Evolutionary conservation across 2,888 invertebrate genomes (phyloP), one percentile per base, ranked within the genome.

Genomic region (Coelogynopora nodosa): DNA sequence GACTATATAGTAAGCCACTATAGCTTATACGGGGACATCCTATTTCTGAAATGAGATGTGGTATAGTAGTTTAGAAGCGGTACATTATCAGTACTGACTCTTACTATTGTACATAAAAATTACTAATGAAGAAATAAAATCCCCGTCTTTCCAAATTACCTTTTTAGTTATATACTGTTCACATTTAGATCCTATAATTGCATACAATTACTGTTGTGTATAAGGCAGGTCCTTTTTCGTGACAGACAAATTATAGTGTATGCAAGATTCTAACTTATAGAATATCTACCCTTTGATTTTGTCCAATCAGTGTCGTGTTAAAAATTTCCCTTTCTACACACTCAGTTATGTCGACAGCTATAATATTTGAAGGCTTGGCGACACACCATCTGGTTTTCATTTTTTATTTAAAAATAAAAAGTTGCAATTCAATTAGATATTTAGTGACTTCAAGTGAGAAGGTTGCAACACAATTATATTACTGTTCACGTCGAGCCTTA

Each of bases 171-270:
- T 49, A 10, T 49, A 10, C 18, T 18, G 18, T 49, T n/a, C n/a
- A n/a, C n/a, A n/a, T n/a, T n/a, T n/a, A n/a, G n/a, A n/a, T n/a
- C n/a, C n/a, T n/a, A n/a, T n/a, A n/a, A n/a, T n/a, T n/a, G n/a
- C n/a, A n/a, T n/a, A n/a, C n/a, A n/a, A n/a, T n/a, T 5, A 74
- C 23, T 74, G 18, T 74, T 74, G 74, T 74, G 18, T 26, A 74
- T 74, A 5, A 49, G 49, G 74, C 74, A 74, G 74, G 74, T 74
- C 74, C 74, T 74, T 74, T 49, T 74, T 74, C 74, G 27, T 74
- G 74, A 74, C 74, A 74, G 23, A 23, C 74, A 74, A 74, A 74
- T 74, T 74, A 74, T n/a, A 74, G 74, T 2, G 18, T 49, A 10
- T 2, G 74, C 5, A 2, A 74, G 5, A 74, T 23, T 74, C 23